Base-by-base conservation (phyloP, 2,797 vertebrate genomes). In the Babyrousa celebensis region DNA sequence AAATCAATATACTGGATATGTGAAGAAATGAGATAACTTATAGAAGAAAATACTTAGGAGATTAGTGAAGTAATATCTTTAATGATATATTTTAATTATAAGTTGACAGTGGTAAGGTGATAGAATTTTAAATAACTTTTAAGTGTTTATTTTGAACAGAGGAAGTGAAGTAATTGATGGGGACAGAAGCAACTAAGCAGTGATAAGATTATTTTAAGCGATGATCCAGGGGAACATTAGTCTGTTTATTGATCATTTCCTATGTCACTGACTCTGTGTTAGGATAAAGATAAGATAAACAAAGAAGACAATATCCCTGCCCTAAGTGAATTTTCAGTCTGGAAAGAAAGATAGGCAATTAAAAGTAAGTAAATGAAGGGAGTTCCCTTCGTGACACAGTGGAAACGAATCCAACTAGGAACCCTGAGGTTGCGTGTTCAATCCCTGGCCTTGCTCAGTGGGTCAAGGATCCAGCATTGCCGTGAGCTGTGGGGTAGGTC, bases 21-120 rank as follows among this genome's bases (percentile, higher is more conserved):
- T 89, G 70, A 92, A 86, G 52, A 92, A 67, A 60, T 21, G 70
- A 92, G 36, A 25, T 71, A 40, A 72, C 4, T 56, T 63, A 84
- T 16, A 70, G 67, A 88, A 87, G 36, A 94, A 84, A 87, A 87
- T 70, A 60, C 16, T 72, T 40, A 52, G 27, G 70, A 82, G 12
- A 77, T 77, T 27, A 92, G 32, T 32, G 58, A 92, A 85, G 16
- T 85, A 78, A 14, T 7, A 8, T 1, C 7, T 92, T 82, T 72
- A 54, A 68, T n/a, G 48, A 96, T 85, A 88, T 75, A 94, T 97
- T 85, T 78, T 21, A 83, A 93, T 40, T 91, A 32, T 70, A 93
- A 89, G 29, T 56, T 16, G 29, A 79, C 6, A 21, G 21, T 75
- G n/a, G 43, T 82, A 79, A 88, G 54, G 5, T 48, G 78, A 71